A percentile compares a stretch with the other conserved stretches of the same genome.
phyloP scores from a whole-genome alignment of 64 coral and sea anemone genomes.

The Montipora capricornis region DNA sequence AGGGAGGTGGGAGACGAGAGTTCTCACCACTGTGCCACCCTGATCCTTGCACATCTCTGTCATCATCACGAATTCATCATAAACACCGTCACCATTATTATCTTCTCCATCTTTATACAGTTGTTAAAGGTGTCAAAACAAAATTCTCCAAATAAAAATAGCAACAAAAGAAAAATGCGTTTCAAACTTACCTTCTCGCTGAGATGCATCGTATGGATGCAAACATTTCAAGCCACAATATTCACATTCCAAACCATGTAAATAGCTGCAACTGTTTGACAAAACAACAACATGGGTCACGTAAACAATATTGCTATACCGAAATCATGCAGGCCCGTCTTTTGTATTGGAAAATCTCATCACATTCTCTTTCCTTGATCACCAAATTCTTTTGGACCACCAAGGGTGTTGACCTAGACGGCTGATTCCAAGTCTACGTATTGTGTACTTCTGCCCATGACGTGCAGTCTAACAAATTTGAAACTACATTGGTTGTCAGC shows the following conservation, averaged over 20 bases:
- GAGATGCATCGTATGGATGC: constrained; percentile 24
- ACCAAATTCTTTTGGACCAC: too few species aligned
- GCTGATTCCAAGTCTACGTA: too few species aligned
- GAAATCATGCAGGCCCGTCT: too few species aligned
- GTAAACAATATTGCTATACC: neutral
- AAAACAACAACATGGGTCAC: neutral
- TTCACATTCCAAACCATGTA: constrained; percentile 65
- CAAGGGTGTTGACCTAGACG: too few species aligned
- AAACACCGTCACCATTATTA: neutral
- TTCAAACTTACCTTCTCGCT: constrained; percentile 12
- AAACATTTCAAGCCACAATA: constrained; percentile 45
- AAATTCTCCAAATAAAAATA: neutral
- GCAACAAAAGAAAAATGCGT: too few species aligned
- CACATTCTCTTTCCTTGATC: too few species aligned
- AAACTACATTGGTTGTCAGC: too few species aligned
- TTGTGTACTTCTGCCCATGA: too few species aligned
- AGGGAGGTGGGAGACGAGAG: too few species aligned
- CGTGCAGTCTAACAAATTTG: too few species aligned
- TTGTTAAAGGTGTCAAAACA: neutral
- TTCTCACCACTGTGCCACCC: too few species aligned
- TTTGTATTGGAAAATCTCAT: too few species aligned
- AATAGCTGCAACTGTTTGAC: constrained; percentile 27
- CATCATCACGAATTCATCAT: neutral
- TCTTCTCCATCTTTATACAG: neutral
- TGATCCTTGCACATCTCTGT: neutral